Evolutionary conservation across 2,888 invertebrate species (phyloP).

Genomic region (Palloptera scutellata): DNA sequence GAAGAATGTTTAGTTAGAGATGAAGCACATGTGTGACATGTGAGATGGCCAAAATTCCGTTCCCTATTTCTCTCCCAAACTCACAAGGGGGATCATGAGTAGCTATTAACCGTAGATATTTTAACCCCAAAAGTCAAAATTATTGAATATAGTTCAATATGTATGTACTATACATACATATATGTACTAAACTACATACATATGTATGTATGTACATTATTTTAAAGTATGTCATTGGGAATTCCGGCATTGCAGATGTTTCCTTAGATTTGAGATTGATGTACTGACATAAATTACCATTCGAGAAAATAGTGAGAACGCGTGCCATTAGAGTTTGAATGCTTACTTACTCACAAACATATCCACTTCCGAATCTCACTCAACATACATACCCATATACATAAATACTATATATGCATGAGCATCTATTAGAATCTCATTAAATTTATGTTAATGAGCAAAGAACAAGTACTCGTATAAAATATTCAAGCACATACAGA

Average conservation of each 20-base stretch:
- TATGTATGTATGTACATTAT: no score
- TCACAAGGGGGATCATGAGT: no score
- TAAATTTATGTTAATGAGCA: slow-evolving; percentile 58
- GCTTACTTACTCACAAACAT: no score
- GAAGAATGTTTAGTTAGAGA: background rate
- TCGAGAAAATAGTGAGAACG: slow-evolving; percentile 39
- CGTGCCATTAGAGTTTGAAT: slow-evolving; percentile 45
- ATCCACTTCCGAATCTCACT: background rate
- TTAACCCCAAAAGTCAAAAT: no score
- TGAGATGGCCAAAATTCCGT: no score
- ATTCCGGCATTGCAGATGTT: slow-evolving; percentile 14
- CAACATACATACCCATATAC: slow-evolving; percentile 3
- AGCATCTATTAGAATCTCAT: slow-evolving; percentile 59
- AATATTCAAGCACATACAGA: slow-evolving; percentile 32
- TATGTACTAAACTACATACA: no score
- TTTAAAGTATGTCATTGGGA: background rate
- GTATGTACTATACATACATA: no score
- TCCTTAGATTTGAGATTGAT: slow-evolving; percentile 48
- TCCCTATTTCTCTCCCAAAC: no score
- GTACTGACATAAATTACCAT: slow-evolving; percentile 49
- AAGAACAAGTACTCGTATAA: slow-evolving; percentile 32
- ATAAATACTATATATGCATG: slow-evolving; percentile 23
- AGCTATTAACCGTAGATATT: no score
- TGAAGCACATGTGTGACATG: background rate
- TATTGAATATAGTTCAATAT: no score